Conservation (phyloP, 2,888 invertebrate species). For the Tetragnatha montana region DNA sequence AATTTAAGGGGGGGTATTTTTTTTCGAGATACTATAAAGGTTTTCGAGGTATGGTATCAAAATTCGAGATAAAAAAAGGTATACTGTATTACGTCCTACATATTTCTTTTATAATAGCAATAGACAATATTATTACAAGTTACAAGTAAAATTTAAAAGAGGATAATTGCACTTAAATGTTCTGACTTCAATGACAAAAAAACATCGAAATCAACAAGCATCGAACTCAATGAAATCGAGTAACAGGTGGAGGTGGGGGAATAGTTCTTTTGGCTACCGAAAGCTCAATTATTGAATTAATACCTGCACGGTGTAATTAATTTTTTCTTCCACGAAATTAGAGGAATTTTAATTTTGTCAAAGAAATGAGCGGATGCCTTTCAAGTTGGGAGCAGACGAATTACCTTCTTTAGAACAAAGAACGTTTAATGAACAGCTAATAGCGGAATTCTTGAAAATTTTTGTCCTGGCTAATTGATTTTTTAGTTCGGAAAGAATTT, state of each 20-base stretch:
- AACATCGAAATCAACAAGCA: no score
- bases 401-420: conserved; percentile 14
- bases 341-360: not conserved
- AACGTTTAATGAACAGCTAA: not conserved
- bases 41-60: no score
- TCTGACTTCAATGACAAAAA: no score
- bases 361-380: not conserved
- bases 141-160: no score
- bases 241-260: not conserved
- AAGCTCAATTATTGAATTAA: not conserved
- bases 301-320: not conserved
- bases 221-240: not conserved
- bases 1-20: no score
- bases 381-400: not conserved
- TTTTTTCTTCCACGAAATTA: not conserved
- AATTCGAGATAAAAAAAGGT: no score
- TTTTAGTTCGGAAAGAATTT: conserved; percentile 14
- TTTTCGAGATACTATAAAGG: no score
- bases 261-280: not conserved
- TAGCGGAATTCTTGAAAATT: conserved; percentile 10
- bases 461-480: conserved; percentile 22
- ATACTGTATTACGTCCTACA: no score
- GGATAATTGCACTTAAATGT: no score
- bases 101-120: no score
- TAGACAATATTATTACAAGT: no score